Base-by-base conservation (phyloP, 2,797 vertebrate species). In the Apogon hyalosoma region DNA sequence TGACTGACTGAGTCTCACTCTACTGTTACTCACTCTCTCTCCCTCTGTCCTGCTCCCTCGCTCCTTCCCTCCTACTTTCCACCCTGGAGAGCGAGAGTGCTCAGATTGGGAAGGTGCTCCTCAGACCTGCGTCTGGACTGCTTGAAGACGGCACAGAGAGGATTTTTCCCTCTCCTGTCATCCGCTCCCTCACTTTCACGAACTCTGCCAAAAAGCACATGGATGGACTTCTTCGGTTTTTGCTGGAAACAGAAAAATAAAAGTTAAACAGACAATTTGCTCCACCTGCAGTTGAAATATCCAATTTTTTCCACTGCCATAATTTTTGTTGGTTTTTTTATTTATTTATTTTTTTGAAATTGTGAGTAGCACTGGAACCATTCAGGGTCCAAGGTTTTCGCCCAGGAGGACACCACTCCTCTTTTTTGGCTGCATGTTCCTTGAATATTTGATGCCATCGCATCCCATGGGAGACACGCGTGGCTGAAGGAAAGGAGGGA, bases 21-120 rank as follows among this genome's bases (percentile, higher is more conserved):
- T 61, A 70, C 83, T 80, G 76, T 82, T 80, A 33, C 77, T 80
- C 81, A 49, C 86, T 88, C 90, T 85, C 90, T 85, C 88, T 74
- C 87, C 74, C 75, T 83, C 75, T 83, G 77, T 87, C 79, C 71
- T 79, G 84, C 83, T 88, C 75, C 75, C 77, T 83, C 66, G 54
- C 87, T 90, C 82, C 85, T 92, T 91, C 92, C 89, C 92, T 92
- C 86, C 92, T 93, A 92, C 93, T 94, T 93, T 93, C 90, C 90
- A 92, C 87, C 89, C 88, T 85, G 87, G 87, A 90, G 90, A 90
- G 90, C 75, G 83, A 89, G 90, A 87, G 88, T 78, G 51, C 89
- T 84, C 85, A 82, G 81, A 91, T 89, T 90, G 88, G 85, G 93
- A 94, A 94, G 93, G 94, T 95, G 92, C 87, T 87, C 89, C 88